phyloP scores from a whole-genome alignment of 2,888 invertebrate species.

The Criorhina ranunculi region DNA sequence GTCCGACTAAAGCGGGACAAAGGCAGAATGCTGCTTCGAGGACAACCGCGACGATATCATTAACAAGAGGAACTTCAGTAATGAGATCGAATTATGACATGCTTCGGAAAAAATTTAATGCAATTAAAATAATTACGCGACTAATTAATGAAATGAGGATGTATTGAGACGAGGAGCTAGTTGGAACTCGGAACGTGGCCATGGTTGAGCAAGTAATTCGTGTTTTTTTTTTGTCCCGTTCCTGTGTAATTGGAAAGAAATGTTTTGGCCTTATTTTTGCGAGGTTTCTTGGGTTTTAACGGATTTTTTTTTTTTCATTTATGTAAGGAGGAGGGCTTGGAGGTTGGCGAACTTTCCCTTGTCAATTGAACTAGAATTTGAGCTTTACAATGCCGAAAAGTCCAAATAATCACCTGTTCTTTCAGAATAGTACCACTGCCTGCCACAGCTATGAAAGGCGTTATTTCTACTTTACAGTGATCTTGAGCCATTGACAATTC shows the following conservation, averaged over 20 bases:
- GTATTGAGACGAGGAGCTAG: slow-evolving; percentile 41
- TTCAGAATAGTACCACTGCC: too few species aligned
- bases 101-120: slow-evolving; percentile 62
- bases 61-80: slow-evolving; percentile 60
- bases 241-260: slow-evolving; percentile 17
- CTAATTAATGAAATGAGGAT: slow-evolving; percentile 73
- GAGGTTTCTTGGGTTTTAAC: not conserved
- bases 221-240: not conserved
- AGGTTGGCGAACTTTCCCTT: too few species aligned
- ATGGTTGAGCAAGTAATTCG: not conserved
- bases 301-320: too few species aligned
- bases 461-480: too few species aligned
- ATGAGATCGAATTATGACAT: slow-evolving; percentile 75
- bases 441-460: too few species aligned
- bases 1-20: slow-evolving; percentile 56
- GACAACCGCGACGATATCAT: slow-evolving; percentile 59
- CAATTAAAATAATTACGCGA: slow-evolving; percentile 74
- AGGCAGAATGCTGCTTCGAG: slow-evolving; percentile 60
- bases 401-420: too few species aligned
- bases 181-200: not conserved
- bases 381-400: too few species aligned
- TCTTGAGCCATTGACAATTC: too few species aligned
- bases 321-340: too few species aligned
- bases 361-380: too few species aligned
- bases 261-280: not conserved